These are phyloP conservation scores for Apotomis capreana DNA, from an alignment of 2,888 invertebrate genomes.

Conservation along the genomic window DNA sequence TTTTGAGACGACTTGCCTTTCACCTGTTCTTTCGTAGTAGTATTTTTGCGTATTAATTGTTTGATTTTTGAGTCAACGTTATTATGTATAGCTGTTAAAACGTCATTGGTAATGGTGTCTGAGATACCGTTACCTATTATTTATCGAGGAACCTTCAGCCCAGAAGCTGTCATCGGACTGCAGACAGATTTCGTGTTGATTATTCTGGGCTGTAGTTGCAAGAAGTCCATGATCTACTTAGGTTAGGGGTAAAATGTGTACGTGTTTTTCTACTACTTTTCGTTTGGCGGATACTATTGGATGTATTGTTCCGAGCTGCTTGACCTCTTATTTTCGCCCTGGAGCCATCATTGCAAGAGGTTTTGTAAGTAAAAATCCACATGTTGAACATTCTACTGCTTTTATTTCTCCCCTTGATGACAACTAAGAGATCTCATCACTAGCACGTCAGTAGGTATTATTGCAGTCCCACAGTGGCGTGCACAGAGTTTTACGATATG, in stretches of 20 bases:
- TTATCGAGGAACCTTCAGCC: neutral
- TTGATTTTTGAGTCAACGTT: too few relatives aligned
- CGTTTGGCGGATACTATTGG: neutral
- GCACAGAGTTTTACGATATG: too few relatives aligned
- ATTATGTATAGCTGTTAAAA: too few relatives aligned
- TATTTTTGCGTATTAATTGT: too few relatives aligned
- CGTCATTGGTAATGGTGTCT: too few relatives aligned
- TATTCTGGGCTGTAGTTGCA: neutral
- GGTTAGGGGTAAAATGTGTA: neutral
- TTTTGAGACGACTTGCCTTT: too few relatives aligned
- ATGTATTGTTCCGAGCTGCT: too few relatives aligned
- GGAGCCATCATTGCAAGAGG: neutral
- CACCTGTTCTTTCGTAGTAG: too few relatives aligned
- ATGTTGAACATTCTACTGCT: neutral
- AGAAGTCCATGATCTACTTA: too few relatives aligned
- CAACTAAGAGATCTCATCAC: neutral
- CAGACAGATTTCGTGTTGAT: neutral
- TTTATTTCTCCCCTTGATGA: neutral
- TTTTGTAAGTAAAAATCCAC: neutral
- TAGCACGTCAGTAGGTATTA: neutral
- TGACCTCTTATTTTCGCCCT: neutral
- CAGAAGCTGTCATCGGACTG: neutral
- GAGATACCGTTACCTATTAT: too few relatives aligned
- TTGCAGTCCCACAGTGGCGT: too few relatives aligned
- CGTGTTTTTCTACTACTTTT: neutral